These are phyloP conservation scores for Hylaea fasciaria DNA, from an alignment of 2,888 invertebrate species.

Conservation along the genomic window DNA sequence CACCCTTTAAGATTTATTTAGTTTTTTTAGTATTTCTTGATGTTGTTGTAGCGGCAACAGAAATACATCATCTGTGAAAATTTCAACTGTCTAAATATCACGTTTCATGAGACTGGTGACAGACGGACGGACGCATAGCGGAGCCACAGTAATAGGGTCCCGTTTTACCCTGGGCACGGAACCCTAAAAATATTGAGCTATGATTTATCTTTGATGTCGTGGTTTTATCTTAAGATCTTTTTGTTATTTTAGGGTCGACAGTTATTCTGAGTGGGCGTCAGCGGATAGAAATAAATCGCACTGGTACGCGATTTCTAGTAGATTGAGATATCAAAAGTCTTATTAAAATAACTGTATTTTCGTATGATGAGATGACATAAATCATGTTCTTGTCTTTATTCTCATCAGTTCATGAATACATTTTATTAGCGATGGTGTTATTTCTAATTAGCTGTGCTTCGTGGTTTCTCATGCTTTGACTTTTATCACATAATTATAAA, in stretches of 20 bases:
- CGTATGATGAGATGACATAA: conserved; percentile 11
- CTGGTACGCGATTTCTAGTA: conserved; percentile 26
- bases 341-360: conserved; percentile 26
- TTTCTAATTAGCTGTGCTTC: neutral
- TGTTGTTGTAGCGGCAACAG: too few species aligned
- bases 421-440: conserved; percentile 16
- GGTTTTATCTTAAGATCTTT: conserved; percentile 25
- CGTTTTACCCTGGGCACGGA: too few species aligned
- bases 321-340: conserved; percentile 28
- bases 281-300: conserved; percentile 29
- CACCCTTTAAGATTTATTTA: too few species aligned
- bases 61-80: too few species aligned
- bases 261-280: conserved; percentile 28
- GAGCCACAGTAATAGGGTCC: too few species aligned
- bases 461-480: too few species aligned
- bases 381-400: conserved; percentile 10
- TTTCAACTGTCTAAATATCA: too few species aligned
- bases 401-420: conserved; percentile 2
- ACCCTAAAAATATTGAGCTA: neutral
- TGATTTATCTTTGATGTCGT: neutral
- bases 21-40: too few species aligned
- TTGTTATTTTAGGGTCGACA: conserved; percentile 31
- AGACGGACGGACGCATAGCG: too few species aligned
- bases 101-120: too few species aligned
- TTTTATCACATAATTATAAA: too few species aligned